Evolutionary conservation across 2,797 vertebrate genomes (phyloP), one percentile per base, ranked within the genome.

Genomic region (Melanogrammus aeglefinus): DNA sequence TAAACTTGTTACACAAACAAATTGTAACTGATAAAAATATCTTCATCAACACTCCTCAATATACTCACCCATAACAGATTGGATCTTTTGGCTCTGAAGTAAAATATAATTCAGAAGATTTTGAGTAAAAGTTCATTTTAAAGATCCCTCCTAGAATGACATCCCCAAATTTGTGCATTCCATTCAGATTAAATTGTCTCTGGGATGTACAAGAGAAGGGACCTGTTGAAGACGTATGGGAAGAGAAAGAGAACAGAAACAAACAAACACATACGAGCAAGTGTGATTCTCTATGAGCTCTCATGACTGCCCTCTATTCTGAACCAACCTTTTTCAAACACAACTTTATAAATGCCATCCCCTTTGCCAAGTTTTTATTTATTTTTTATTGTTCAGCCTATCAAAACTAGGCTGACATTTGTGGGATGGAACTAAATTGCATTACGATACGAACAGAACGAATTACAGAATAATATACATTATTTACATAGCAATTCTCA

Each of bases 141-240:
- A 93, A 94, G 72, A 94, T 74, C 1, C 92, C 92, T 73, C 93
- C 92, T 1, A 94, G 77, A 75, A 93, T 80, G 76, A 93, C 81
- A 80, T 93, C 91, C 33, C 93, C 93, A 57, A 86, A 27, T 77
- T 83, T 86, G 73, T 85, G 83, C 77, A 93, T 81, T 6, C 73
- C 83, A 86, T 88, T 88, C 0, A 83, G 74, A 63, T 82, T 0
- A 80, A 88, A 89, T 2, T 75, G 14, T 69, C 35, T 77, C 71
- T 79, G 63, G 74, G 86, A 35, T 39, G 76, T 77, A 78, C 89
- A 90, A 44, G 81, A 69, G 12, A 85, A 74, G 8, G 39, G 33
- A 75, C 70, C n/a, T 29, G 79, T 74, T 6, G 74, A 79, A 39
- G 78, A 66, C 3, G 10, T 12, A 75, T 44, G 3, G 35, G 33